Evolutionary conservation across 2,888 invertebrate species (phyloP).

Genomic region (Cheilosia vulpina): DNA sequence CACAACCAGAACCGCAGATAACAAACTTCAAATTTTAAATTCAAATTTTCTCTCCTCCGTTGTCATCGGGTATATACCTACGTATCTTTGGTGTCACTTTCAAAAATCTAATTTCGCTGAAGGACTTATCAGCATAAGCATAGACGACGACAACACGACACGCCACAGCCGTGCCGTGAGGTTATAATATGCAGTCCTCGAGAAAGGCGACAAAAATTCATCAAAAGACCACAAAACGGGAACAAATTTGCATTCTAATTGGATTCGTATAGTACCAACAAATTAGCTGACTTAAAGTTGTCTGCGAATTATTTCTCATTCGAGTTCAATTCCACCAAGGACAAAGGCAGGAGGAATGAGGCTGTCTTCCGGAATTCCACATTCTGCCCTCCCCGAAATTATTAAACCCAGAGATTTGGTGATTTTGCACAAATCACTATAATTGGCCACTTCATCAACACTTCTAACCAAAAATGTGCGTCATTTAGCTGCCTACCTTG

Average conservation of each 20-base stretch:
- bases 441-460: constrained; percentile 59
- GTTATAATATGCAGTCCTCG: constrained; percentile 11
- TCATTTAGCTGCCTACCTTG: constrained; percentile 20
- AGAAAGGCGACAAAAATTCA: constrained; percentile 3
- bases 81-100: constrained; percentile 51
- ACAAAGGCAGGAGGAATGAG: not conserved
- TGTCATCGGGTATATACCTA: constrained; percentile 19
- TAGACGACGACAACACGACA: constrained; percentile 8
- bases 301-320: constrained; percentile 8
- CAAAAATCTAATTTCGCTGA: constrained; percentile 62
- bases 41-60: constrained; percentile 38
- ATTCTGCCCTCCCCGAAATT: not conserved
- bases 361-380: not conserved
- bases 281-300: constrained; percentile 50
- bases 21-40: constrained; percentile 59
- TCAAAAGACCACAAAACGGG: constrained; percentile 47
- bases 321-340: not conserved
- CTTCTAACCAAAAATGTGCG: constrained; percentile 26
- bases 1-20: constrained; percentile 24
- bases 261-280: constrained; percentile 35
- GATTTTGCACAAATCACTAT: constrained; percentile 48
- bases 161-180: constrained; percentile 9
- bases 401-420: constrained; percentile 27
- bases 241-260: constrained; percentile 64
- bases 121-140: constrained; percentile 58